phyloP scores from a whole-genome alignment of 2,113 vertebrate genomes.

The Astur gentilis region DNA sequence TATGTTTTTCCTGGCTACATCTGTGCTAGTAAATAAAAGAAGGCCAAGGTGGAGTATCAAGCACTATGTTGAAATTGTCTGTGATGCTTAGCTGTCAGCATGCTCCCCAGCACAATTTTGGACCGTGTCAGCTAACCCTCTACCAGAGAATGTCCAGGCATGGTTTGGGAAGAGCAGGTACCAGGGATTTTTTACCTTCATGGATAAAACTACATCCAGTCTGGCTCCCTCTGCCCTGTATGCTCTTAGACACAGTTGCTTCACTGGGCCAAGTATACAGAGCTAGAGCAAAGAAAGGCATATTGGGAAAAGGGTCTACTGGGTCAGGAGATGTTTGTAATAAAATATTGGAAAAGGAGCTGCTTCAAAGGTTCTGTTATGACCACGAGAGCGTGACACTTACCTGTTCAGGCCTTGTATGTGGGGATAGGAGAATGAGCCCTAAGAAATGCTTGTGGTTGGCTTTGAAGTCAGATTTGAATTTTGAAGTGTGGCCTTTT shows the following conservation, averaged over 20 bases:
- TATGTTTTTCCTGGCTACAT: not conserved
- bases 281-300: not conserved
- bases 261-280: not conserved
- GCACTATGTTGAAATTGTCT: not conserved
- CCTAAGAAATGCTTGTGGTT: not conserved
- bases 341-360: not conserved
- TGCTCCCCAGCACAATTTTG: not conserved
- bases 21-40: conserved; percentile 3
- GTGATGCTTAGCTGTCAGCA: not conserved
- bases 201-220: not conserved
- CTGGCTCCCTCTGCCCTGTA: not conserved
- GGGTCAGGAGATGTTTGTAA: not conserved
- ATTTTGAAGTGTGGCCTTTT: not conserved
- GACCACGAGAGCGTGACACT: not conserved
- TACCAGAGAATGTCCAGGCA: not conserved
- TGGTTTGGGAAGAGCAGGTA: not conserved
- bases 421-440: not conserved
- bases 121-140: not conserved
- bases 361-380: not conserved
- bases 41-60: not conserved
- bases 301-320: not conserved
- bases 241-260: not conserved
- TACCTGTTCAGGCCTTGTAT: not conserved
- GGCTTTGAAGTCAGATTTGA: not conserved
- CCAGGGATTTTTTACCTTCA: not conserved